Percentiles rank a stretch among this genome's conserved stretches.
Conservation (phyloP, 2,113 vertebrate genomes). For the Phycodurus eques region DNA sequence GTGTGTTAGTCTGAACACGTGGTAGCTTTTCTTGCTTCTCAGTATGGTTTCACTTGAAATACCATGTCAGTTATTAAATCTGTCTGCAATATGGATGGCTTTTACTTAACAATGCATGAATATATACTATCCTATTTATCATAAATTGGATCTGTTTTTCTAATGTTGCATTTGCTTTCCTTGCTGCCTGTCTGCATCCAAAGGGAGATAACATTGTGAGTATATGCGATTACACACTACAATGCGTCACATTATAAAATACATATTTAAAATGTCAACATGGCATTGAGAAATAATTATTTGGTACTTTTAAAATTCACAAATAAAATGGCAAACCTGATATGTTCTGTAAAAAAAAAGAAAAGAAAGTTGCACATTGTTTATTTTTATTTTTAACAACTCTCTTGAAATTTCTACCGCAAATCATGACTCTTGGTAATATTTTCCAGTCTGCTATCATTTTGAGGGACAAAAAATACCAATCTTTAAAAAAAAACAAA, state of each 20-base stretch:
- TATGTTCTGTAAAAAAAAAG: too few species aligned
- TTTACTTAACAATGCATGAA: neutral
- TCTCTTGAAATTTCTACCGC: neutral
- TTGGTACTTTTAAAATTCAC: neutral
- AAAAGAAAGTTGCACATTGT: too few species aligned
- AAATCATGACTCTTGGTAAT: too few species aligned
- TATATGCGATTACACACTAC: slow-evolving; percentile 27
- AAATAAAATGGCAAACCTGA: neutral
- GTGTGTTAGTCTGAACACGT: neutral
- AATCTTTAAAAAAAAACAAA: neutral
- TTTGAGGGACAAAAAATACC: neutral
- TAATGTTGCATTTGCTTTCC: slow-evolving; percentile 28
- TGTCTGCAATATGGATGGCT: neutral
- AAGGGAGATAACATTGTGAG: slow-evolving; percentile 68
- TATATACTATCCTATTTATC: neutral
- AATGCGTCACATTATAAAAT: neutral
- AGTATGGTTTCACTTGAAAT: neutral
- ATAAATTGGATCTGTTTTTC: neutral
- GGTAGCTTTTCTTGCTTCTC: neutral
- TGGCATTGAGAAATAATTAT: too few species aligned
- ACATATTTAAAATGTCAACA: neutral
- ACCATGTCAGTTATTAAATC: neutral
- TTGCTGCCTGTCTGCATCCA: slow-evolving; percentile 40
- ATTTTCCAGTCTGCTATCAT: too few species aligned
- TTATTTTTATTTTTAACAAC: neutral